Conservation (phyloP, 2,113 vertebrate species). For the Rhinolophus ferrumequinum region DNA sequence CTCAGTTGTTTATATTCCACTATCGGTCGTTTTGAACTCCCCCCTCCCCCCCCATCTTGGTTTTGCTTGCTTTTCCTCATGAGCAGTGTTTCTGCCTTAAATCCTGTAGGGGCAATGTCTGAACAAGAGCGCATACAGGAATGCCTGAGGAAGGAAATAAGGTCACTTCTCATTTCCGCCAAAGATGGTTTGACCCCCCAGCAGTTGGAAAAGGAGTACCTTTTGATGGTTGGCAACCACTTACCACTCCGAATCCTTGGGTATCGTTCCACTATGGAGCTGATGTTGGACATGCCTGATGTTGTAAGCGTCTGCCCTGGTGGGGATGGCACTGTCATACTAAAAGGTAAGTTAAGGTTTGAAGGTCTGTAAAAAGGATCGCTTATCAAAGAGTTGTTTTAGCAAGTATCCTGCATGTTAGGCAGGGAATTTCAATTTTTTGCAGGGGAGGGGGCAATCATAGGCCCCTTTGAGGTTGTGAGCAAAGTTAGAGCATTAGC, state of each 20-base stretch:
- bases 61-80: neutral
- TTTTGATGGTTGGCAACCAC: slow-evolving; percentile 87
- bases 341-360: slow-evolving; percentile 87
- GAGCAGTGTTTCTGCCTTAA: neutral
- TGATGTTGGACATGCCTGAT: slow-evolving; percentile 92
- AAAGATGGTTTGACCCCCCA: slow-evolving; percentile 88
- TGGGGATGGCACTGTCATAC: slow-evolving; percentile 79
- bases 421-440: neutral
- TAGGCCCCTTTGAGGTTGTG: neutral
- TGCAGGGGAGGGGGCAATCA: neutral
- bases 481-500: neutral
- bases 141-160: slow-evolving; percentile 91
- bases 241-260: slow-evolving; percentile 90
- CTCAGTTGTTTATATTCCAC: neutral
- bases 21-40: neutral
- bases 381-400: neutral
- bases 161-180: slow-evolving; percentile 90
- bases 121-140: slow-evolving; percentile 84
- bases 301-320: slow-evolving; percentile 85
- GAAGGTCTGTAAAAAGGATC: neutral
- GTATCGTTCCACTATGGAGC: slow-evolving; percentile 89
- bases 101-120: slow-evolving; percentile 71
- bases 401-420: neutral
- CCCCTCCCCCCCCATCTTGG: neutral
- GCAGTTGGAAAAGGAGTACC: slow-evolving; percentile 90